These are phyloP conservation scores for Orthosia cruda DNA, from an alignment of 2,888 invertebrate genomes.

Conservation along the genomic window DNA sequence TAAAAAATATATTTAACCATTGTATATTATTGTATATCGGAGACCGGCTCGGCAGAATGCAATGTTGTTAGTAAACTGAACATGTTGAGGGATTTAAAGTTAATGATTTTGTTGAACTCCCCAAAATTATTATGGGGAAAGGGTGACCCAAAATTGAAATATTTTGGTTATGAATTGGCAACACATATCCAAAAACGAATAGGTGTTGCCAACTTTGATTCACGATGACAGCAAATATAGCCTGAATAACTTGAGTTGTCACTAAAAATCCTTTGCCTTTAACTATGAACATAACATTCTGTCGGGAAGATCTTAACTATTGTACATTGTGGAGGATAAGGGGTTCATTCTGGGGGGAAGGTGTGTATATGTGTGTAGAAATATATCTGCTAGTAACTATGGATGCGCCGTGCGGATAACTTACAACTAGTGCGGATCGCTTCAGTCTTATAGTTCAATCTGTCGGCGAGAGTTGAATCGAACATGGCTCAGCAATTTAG, in stretches of 20 bases:
- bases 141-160: not conserved
- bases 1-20: conserved; percentile 73
- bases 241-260: not conserved
- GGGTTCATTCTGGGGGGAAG: conserved; percentile 74
- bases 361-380: conserved; percentile 83
- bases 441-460: conserved; percentile 86
- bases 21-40: conserved; percentile 89
- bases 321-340: conserved; percentile 89
- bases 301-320: conserved; percentile 80
- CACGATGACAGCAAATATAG: not conserved
- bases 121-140: not conserved
- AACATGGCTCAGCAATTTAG: conserved; percentile 46
- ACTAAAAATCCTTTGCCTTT: conserved; percentile 15
- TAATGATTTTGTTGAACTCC: not conserved
- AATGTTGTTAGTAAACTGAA: conserved; percentile 69
- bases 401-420: conserved; percentile 80
- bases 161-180: conserved; percentile 23
- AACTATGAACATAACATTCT: conserved; percentile 80
- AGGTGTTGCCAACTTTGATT: conserved; percentile 24
- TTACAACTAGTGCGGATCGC: conserved; percentile 73
- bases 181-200: conserved; percentile 32
- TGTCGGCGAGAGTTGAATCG: conserved; percentile 43
- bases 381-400: conserved; percentile 87
- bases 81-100: not conserved
- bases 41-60: conserved; percentile 79